Percentiles rank a stretch among this genome's conserved stretches.
These are phyloP conservation scores for Hexactinellida sp. DNA, from an alignment of 37 sponge, comb jelly and placozoan genomes.

Conservation along the genomic window DNA sequence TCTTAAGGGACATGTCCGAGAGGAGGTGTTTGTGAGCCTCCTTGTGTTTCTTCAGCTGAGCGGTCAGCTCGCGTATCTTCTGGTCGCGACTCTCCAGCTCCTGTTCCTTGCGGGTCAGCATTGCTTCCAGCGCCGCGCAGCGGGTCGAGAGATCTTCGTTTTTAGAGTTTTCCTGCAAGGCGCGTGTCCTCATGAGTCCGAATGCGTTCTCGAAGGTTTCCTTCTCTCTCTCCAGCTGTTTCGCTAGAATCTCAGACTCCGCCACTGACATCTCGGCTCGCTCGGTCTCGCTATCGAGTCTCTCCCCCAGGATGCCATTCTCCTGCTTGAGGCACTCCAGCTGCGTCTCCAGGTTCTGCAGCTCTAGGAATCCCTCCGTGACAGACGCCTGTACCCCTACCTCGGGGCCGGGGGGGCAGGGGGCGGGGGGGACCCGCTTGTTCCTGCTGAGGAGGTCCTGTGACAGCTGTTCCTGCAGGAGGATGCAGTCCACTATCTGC, in stretches of 20 bases:
- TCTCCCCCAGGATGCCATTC: background rate
- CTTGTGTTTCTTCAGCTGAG: slow-evolving; percentile 2
- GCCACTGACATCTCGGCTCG: background rate
- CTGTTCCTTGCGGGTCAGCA: background rate
- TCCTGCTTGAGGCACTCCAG: background rate
- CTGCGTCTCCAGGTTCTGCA: background rate
- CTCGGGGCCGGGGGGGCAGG: background rate
- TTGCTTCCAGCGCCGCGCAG: background rate
- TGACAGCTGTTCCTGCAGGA: background rate
- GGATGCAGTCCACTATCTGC: slow-evolving; percentile 2
- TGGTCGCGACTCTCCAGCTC: background rate
- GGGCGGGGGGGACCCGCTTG: background rate
- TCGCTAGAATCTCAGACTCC: background rate
- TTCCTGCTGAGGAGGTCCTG: background rate
- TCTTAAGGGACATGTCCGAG: slow-evolving; percentile 4
- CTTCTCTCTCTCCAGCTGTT: slow-evolving; percentile 13
- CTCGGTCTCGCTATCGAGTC: background rate
- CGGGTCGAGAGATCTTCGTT: background rate
- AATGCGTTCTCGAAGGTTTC: slow-evolving; percentile 8
- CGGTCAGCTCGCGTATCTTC: background rate
- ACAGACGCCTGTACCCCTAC: background rate
- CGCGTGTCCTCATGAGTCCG: background rate
- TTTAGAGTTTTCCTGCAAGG: background rate
- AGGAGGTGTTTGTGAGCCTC: slow-evolving; percentile 5
- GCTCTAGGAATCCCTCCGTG: background rate